A percentile compares a stretch with the other conserved stretches of the same genome.
phyloP scores from a whole-genome alignment of 2,888 invertebrate genomes.

The Stictocephala bisonia region DNA sequence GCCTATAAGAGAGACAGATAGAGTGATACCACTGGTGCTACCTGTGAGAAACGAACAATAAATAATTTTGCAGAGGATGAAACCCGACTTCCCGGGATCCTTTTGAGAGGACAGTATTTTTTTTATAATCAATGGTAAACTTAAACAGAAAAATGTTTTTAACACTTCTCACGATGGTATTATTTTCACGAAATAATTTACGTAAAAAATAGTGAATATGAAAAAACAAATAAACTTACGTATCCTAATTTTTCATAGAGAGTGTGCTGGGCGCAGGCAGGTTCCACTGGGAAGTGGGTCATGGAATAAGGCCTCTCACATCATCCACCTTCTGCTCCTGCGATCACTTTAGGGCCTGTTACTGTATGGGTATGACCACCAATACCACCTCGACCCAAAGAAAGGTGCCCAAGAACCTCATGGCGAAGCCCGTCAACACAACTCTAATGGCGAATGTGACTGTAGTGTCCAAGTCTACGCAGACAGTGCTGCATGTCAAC shows the following conservation, averaged over 20 bases:
- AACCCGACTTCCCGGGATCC: too few species aligned
- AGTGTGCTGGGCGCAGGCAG: slow-evolving; percentile 62
- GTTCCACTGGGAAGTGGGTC: slow-evolving; percentile 65
- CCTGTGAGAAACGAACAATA: too few species aligned
- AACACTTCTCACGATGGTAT: too few species aligned
- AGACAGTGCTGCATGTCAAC: slow-evolving; percentile 10
- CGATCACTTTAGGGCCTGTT: slow-evolving; percentile 64
- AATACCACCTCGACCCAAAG: not conserved
- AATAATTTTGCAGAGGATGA: too few species aligned
- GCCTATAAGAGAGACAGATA: too few species aligned
- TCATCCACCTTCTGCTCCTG: slow-evolving; percentile 65
- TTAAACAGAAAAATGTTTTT: too few species aligned
- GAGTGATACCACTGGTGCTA: too few species aligned
- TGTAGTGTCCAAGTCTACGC: not conserved
- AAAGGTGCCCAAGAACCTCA: slow-evolving; percentile 2
- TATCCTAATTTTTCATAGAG: not conserved
- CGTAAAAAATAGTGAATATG: not conserved
- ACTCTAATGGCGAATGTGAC: not conserved
- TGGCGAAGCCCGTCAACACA: not conserved
- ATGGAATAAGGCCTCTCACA: slow-evolving; percentile 18
- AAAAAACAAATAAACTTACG: not conserved
- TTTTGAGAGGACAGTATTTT: too few species aligned
- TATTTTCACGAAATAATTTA: too few species aligned
- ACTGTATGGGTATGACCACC: slow-evolving; percentile 63
- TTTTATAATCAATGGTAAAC: too few species aligned